phyloP scores from a whole-genome alignment of 2,113 vertebrate species.

The mouse (Mus musculus) region DNA sequence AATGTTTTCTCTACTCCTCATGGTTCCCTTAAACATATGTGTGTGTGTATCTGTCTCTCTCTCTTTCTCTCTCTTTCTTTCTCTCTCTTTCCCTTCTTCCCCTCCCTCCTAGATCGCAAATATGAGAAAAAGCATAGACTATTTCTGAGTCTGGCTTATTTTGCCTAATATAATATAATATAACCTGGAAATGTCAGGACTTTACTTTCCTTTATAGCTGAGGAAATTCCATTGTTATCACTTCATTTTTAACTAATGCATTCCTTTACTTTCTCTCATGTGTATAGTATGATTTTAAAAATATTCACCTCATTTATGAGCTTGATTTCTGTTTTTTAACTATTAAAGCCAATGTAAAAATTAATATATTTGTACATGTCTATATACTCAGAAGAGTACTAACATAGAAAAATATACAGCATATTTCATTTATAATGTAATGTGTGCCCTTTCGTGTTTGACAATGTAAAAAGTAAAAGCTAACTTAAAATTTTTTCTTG shows the following conservation, averaged over 20 bases:
- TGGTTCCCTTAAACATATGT: background rate
- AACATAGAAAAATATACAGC: background rate
- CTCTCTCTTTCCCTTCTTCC: background rate
- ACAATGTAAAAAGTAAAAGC: conserved; percentile 5
- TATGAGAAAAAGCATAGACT: background rate
- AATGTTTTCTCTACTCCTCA: background rate
- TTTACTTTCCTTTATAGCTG: background rate
- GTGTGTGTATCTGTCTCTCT: too few relatives aligned
- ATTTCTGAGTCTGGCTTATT: background rate
- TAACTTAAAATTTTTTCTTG: conserved; percentile 50
- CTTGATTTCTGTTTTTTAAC: conserved; percentile 34
- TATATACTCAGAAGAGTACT: conserved; percentile 14
- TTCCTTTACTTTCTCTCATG: conserved; percentile 19
- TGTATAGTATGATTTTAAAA: background rate
- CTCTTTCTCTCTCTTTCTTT: background rate
- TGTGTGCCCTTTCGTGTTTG: conserved; percentile 53
- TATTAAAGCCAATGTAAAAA: background rate
- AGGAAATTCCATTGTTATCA: background rate
- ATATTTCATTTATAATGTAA: background rate
- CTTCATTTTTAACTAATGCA: background rate
- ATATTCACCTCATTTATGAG: background rate
- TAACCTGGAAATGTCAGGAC: background rate
- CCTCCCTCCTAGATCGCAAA: background rate
- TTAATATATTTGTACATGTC: background rate
- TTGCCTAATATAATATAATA: background rate